phyloP scores from a whole-genome alignment of 2,113 vertebrate species.

The Uria aalge region DNA sequence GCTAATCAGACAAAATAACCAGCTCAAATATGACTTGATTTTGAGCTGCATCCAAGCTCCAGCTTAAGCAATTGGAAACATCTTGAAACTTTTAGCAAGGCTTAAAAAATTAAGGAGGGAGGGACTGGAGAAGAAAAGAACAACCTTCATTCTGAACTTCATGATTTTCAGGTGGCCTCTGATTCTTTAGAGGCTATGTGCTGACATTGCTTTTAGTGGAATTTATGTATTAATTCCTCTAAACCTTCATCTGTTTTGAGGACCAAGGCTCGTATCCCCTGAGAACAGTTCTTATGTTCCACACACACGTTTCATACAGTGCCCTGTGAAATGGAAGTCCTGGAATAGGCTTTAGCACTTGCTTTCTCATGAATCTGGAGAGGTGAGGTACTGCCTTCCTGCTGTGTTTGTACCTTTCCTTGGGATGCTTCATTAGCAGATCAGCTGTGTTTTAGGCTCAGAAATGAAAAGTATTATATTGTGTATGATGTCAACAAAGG shows the following conservation, averaged over 20 bases:
- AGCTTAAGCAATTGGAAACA: not conserved
- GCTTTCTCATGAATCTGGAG: rapidly evolving
- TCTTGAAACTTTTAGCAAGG: not conserved
- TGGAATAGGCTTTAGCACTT: rapidly evolving
- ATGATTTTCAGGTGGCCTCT: not conserved
- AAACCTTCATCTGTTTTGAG: not conserved
- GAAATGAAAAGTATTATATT: not conserved
- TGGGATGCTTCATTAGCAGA: not conserved
- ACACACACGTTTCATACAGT: rapidly evolving
- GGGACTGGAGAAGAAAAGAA: not conserved
- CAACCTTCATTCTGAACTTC: not conserved
- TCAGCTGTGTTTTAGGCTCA: not conserved
- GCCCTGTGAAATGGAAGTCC: not conserved
- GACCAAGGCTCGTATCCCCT: not conserved
- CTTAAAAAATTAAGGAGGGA: not conserved
- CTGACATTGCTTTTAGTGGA: not conserved
- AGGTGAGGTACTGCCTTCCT: not conserved
- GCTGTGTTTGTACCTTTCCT: not conserved
- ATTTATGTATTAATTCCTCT: not conserved
- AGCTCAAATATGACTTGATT: not conserved
- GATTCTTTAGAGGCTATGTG: not conserved
- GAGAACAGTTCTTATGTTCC: not conserved
- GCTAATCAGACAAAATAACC: not conserved
- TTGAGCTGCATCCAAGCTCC: not conserved
- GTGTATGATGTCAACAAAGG: not conserved